Percentiles rank a stretch among this genome's conserved stretches.
phyloP scores from a whole-genome alignment of 2,888 invertebrate genomes.

The Nowickia ferox region DNA sequence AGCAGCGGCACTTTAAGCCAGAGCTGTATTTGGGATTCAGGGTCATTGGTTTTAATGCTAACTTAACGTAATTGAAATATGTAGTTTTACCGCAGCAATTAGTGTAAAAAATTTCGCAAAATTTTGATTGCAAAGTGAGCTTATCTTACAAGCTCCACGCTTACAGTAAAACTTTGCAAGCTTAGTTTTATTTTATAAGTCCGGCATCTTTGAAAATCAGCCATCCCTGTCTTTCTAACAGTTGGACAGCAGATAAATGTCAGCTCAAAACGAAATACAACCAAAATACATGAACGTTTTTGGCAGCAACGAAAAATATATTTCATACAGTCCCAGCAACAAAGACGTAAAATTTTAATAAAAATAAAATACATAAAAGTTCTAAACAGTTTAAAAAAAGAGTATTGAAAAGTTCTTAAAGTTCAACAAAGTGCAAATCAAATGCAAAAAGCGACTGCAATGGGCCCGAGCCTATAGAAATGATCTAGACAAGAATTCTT shows the following conservation, averaged over 20 bases:
- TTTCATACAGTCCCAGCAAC: slow-evolving; percentile 51
- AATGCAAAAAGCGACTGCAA: not conserved
- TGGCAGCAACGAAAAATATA: slow-evolving; percentile 36
- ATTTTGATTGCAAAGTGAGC: too few relatives aligned
- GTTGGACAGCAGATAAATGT: slow-evolving; percentile 19
- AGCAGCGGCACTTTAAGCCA: not conserved
- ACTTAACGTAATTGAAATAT: too few relatives aligned
- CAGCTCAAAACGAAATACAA: slow-evolving; percentile 52
- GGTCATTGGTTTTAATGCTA: not conserved
- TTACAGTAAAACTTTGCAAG: too few relatives aligned
- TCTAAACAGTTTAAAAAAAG: not conserved
- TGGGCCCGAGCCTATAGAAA: slow-evolving; percentile 12
- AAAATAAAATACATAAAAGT: slow-evolving; percentile 2
- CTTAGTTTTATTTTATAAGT: not conserved
- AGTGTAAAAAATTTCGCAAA: too few relatives aligned
- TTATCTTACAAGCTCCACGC: too few relatives aligned
- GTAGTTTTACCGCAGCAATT: not conserved
- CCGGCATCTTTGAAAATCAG: not conserved
- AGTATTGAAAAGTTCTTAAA: not conserved
- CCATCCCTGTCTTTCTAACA: too few relatives aligned
- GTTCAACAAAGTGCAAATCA: not conserved
- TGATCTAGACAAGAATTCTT: slow-evolving; percentile 13
- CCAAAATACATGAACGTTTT: slow-evolving; percentile 49
- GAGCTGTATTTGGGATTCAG: slow-evolving; percentile 1
- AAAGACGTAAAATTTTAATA: slow-evolving; percentile 46